Percentiles rank a stretch among this genome's conserved stretches.
Evolutionary conservation across 2,797 vertebrate species (phyloP).

Genomic region (Tympanoctomys barrerae): DNA sequence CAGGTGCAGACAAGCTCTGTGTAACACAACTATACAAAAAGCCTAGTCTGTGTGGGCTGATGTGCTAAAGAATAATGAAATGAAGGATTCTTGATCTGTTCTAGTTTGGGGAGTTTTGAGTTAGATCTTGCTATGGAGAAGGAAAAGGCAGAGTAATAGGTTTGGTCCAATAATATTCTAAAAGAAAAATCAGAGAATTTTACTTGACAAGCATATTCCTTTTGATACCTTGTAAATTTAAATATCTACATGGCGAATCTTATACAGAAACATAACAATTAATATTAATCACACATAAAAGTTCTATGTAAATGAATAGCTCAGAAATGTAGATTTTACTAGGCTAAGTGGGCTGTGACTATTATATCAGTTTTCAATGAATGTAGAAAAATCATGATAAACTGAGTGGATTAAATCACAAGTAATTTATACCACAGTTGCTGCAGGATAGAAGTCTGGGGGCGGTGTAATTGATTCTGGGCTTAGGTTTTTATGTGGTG

Average conservation of each 20-base stretch:
- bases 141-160: neutral
- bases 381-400: neutral
- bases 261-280: neutral
- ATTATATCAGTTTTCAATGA: neutral
- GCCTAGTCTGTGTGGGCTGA: neutral
- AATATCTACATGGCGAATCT: neutral
- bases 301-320: neutral
- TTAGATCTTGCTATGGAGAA: neutral
- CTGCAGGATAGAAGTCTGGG: neutral
- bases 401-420: neutral
- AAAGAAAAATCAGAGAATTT: slow-evolving; percentile 17
- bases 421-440: neutral
- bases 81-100: slow-evolving; percentile 5
- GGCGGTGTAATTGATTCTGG: neutral
- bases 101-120: neutral
- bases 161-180: neutral
- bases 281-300: neutral
- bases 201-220: neutral
- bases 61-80: neutral
- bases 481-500: neutral
- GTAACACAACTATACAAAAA: neutral
- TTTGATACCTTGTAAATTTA: neutral
- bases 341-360: neutral
- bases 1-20: neutral
- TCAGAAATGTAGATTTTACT: neutral